Evolutionary conservation across 2,888 invertebrate genomes (phyloP).

Genomic region (Euproctis similis): DNA sequence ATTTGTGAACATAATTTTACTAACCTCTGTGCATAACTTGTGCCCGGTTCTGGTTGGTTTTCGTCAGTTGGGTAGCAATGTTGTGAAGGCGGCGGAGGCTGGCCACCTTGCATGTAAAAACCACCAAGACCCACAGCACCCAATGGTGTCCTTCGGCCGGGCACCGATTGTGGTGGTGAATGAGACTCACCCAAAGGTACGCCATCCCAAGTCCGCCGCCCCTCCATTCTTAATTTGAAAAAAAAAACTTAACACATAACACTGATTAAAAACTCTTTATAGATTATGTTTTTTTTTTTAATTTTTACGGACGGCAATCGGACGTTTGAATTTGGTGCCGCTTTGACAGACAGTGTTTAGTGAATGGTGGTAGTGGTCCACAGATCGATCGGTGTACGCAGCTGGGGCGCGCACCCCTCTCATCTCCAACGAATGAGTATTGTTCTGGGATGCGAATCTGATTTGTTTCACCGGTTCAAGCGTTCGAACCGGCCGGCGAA

Average conservation of each 20-base stretch:
- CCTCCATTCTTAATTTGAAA: constrained; percentile 63
- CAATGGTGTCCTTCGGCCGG: constrained; percentile 84
- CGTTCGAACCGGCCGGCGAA: constrained; percentile 36
- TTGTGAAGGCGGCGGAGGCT: constrained; percentile 69
- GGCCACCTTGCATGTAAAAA: constrained; percentile 86
- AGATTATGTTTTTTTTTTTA: constrained; percentile 22
- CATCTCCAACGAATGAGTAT: constrained; percentile 52
- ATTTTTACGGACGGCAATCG: constrained; percentile 21
- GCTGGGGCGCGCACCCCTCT: constrained; percentile 75
- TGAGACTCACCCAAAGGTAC: constrained; percentile 65
- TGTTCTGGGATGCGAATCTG: constrained; percentile 63
- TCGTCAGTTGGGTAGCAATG: constrained; percentile 82
- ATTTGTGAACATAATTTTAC: constrained; percentile 16
- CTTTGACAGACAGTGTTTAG: constrained; percentile 55
- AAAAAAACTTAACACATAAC: constrained; percentile 49
- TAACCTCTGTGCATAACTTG: constrained; percentile 69
- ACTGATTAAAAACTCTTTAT: constrained; percentile 28
- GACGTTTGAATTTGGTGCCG: constrained; percentile 38
- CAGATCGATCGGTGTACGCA: constrained; percentile 70
- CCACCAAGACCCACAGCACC: constrained; percentile 90
- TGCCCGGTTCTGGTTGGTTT: constrained; percentile 83
- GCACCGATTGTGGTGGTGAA: constrained; percentile 77
- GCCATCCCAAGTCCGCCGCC: constrained; percentile 68
- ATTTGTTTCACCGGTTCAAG: constrained; percentile 48
- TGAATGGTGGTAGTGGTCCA: constrained; percentile 54